These are phyloP conservation scores for Drosophila sordidula DNA, from an alignment of 2,888 invertebrate genomes.

Conservation along the genomic window DNA sequence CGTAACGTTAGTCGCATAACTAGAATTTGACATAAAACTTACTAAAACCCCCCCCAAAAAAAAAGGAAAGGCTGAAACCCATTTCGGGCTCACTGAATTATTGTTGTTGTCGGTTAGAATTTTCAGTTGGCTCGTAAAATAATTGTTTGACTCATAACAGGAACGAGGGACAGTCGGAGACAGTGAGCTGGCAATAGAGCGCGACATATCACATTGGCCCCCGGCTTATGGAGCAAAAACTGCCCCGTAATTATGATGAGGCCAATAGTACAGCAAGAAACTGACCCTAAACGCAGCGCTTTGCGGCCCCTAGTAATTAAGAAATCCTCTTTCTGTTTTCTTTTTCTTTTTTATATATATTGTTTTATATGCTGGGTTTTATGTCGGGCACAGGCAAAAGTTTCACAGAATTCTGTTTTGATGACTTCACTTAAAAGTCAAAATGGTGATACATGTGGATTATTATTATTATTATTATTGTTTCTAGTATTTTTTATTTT, in stretches of 20 bases:
- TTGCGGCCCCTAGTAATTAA: slow-evolving; percentile 70
- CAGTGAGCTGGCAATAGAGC: slow-evolving; percentile 61
- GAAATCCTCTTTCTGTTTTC: slow-evolving; percentile 73
- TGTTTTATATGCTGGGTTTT: slow-evolving; percentile 46
- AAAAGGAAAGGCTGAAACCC: slow-evolving; percentile 31
- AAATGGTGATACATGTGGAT: slow-evolving; percentile 69
- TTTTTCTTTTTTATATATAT: slow-evolving; percentile 1
- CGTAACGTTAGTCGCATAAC: slow-evolving; percentile 57
- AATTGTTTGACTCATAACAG: slow-evolving; percentile 66
- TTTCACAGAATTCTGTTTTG: slow-evolving; percentile 78
- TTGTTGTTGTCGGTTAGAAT: slow-evolving; percentile 40
- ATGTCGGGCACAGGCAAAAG: slow-evolving; percentile 63
- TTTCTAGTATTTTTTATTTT: slow-evolving; percentile 53
- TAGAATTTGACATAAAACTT: slow-evolving; percentile 60
- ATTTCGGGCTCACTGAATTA: slow-evolving; percentile 41
- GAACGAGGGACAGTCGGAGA: slow-evolving; percentile 31
- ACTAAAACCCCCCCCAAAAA: slow-evolving; percentile 6
- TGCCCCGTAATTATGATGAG: slow-evolving; percentile 76
- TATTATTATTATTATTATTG: slow-evolving; percentile 60
- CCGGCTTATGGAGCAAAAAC: slow-evolving; percentile 63
- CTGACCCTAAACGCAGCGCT: slow-evolving; percentile 69
- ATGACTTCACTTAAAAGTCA: slow-evolving; percentile 81
- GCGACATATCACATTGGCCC: slow-evolving; percentile 75
- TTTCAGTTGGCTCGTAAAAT: slow-evolving; percentile 74
- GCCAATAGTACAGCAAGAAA: slow-evolving; percentile 69